phyloP scores from a whole-genome alignment of 1,140 invertebrate genomes.

The Halesus radiatus region DNA sequence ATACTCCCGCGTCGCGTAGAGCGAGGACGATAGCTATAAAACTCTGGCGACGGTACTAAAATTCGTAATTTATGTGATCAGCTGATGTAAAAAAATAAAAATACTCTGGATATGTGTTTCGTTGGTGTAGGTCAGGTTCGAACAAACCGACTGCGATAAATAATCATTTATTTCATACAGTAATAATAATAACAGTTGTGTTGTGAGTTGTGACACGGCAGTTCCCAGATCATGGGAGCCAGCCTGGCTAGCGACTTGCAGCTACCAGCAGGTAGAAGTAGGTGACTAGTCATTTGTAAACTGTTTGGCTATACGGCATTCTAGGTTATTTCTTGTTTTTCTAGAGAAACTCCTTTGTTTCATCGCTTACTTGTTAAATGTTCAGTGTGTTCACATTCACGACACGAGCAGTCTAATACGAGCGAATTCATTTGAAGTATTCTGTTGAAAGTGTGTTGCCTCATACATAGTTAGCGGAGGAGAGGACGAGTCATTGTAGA shows the following conservation, averaged over 20 bases:
- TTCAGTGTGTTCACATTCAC: too few species aligned
- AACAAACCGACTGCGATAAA: constrained; percentile 55
- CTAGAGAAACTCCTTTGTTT: too few species aligned
- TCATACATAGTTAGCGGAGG: too few species aligned
- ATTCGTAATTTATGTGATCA: constrained; percentile 57
- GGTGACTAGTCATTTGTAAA: not conserved
- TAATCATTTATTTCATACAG: constrained; percentile 45
- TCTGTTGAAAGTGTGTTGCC: too few species aligned
- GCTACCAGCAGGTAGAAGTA: not conserved
- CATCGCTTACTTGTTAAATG: too few species aligned
- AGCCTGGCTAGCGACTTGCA: not conserved
- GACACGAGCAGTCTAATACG: too few species aligned
- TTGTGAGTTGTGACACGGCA: constrained; percentile 25
- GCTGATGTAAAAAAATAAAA: constrained; percentile 52
- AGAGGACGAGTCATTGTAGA: too few species aligned
- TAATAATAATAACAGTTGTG: constrained; percentile 12
- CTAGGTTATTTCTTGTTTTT: not conserved
- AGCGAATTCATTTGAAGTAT: too few species aligned
- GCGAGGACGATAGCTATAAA: constrained; percentile 42
- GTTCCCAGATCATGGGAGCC: constrained; percentile 4
- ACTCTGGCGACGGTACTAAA: constrained; percentile 50
- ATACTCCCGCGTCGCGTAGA: not conserved
- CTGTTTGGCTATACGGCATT: not conserved
- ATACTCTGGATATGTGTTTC: constrained; percentile 40
- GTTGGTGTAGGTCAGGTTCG: constrained; percentile 55